These are phyloP conservation scores for Synanthedon tipuliformis DNA, from an alignment of 2,888 invertebrate genomes.

Conservation along the genomic window DNA sequence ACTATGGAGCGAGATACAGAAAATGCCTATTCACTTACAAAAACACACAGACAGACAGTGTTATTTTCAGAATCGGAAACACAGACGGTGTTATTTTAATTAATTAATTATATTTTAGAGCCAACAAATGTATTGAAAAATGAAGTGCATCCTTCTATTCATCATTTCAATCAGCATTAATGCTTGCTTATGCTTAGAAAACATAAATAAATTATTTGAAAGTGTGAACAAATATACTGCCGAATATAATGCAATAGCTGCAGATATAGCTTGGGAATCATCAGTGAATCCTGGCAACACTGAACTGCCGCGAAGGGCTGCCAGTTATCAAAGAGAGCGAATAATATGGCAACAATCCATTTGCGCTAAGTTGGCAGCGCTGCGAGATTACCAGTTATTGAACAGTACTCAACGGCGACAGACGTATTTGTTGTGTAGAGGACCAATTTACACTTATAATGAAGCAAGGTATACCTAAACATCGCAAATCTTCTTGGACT, in stretches of 20 bases:
- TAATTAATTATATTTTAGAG: no score
- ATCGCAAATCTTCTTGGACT: no score
- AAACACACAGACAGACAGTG: no score
- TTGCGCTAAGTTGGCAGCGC: conserved; percentile 27
- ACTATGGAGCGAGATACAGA: no score
- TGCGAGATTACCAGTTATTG: conserved; percentile 24
- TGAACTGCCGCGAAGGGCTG: conserved; percentile 22
- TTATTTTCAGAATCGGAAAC: no score
- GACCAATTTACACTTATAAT: conserved; percentile 66
- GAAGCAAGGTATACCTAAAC: conserved; percentile 65
- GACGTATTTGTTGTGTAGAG: conserved; percentile 73
- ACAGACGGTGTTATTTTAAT: no score
- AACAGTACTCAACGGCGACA: conserved; percentile 57
- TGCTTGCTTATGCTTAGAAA: conserved; percentile 12
- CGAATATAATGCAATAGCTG: conserved; percentile 36
- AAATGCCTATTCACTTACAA: no score
- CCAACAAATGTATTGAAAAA: neutral
- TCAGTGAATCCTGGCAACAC: conserved; percentile 33
- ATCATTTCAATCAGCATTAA: conserved; percentile 2
- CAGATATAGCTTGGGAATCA: conserved; percentile 50
- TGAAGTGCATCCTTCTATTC: neutral
- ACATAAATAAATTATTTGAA: conserved; percentile 27
- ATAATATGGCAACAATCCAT: conserved; percentile 36
- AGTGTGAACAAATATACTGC: conserved; percentile 34
- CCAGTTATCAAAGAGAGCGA: conserved; percentile 28